phyloP scores from a whole-genome alignment of 2,888 invertebrate genomes.

The Synanthedon andrenaeformis region DNA sequence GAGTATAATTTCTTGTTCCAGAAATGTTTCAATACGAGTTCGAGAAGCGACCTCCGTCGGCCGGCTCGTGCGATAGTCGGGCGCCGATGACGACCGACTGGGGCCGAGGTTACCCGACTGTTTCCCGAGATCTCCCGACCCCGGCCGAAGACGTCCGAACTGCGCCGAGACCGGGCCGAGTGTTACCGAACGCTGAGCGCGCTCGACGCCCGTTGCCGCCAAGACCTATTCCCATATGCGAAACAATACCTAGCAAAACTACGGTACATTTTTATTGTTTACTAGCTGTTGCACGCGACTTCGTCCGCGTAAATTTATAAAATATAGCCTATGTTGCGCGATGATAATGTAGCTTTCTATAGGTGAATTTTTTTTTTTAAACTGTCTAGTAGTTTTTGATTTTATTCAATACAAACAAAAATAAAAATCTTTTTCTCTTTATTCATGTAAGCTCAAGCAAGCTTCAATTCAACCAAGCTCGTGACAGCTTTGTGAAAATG shows the following conservation, averaged over 20 bases:
- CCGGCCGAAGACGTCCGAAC: constrained; percentile 12
- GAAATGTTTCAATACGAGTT: constrained; percentile 55
- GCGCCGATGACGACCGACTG: constrained; percentile 30
- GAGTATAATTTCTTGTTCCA: neutral
- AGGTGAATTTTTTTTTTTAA: no score
- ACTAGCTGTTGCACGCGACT: no score
- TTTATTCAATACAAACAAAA: no score
- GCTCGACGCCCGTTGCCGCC: constrained; percentile 43
- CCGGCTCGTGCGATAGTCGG: constrained; percentile 27
- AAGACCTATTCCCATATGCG: constrained; percentile 28
- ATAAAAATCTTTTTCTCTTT: no score
- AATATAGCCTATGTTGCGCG: no score
- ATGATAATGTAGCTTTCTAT: no score
- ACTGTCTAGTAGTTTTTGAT: no score
- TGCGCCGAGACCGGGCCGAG: constrained; percentile 9
- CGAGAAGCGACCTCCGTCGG: constrained; percentile 42
- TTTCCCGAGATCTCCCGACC: constrained; percentile 1
- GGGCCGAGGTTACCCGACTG: constrained; percentile 17
- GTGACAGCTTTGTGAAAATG: no score
- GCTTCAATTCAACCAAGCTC: no score
- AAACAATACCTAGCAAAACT: constrained; percentile 34
- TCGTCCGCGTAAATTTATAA: no score
- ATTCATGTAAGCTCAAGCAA: no score
- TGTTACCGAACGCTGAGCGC: constrained; percentile 9
- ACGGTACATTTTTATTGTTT: constrained; percentile 19